These are phyloP conservation scores for Steatocranus sp. DNA, from an alignment of 2,797 vertebrate genomes.

Conservation along the genomic window DNA sequence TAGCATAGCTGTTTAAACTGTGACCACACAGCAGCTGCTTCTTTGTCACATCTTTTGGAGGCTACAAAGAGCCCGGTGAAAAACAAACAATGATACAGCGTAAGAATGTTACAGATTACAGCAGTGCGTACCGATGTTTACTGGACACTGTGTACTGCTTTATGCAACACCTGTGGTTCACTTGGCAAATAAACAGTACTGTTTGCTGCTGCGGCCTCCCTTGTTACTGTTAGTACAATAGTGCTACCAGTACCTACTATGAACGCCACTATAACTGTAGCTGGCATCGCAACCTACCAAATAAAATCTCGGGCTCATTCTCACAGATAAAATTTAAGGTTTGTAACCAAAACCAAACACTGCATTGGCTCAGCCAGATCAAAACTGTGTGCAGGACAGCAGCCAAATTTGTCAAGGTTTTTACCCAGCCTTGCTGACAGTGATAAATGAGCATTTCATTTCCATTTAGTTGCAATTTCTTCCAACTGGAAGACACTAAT, in stretches of 20 bases:
- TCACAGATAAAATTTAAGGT: neutral
- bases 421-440: neutral
- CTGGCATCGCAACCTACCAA: neutral
- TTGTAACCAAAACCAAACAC: neutral
- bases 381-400: neutral
- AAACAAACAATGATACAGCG: neutral
- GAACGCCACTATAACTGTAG: neutral
- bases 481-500: neutral
- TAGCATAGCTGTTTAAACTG: neutral
- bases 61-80: neutral
- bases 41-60: neutral
- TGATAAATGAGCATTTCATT: neutral
- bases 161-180: conserved; percentile 5
- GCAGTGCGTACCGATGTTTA: neutral
- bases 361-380: neutral
- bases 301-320: neutral
- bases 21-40: neutral
- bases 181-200: neutral
- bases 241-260: neutral
- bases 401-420: neutral
- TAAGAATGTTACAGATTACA: neutral
- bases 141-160: neutral
- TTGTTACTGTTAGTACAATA: neutral
- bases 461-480: neutral
- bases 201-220: neutral